Evolutionary conservation across 2,888 invertebrate genomes (phyloP), one percentile per base, ranked within the genome.

Genomic region (Lomographa bimaculata): DNA sequence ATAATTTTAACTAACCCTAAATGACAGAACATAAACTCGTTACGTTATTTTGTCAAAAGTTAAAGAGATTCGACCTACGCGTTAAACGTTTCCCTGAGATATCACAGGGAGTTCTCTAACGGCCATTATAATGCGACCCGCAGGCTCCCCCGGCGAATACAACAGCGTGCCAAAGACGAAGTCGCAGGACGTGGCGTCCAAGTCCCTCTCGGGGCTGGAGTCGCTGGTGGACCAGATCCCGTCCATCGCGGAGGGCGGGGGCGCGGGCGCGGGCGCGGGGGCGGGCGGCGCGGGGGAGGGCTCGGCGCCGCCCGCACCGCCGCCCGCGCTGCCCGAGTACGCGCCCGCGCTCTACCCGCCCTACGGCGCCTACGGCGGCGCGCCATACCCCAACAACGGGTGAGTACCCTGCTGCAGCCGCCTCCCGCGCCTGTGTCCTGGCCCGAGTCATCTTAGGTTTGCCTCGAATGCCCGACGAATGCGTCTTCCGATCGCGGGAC

Each of bases 211-310:
- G 7, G 97, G 96, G 8, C 90, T 97, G 26, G 96, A 97, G 79
- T 96, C 96, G 21, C 90, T 97, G 27, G 96, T 97, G 50, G 96
- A 97, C 86, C 97, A 97, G 90, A 97, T 97, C 79, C 97, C 96
- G 30, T 94, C 95, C 62, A 95, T 96, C 92, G 30, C 93, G 93
- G 56, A 92, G 91, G 40, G 91, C 90, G 38, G 46, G 18, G 25
- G 44, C 45, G 38, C 32, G 32, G 66, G n/a, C 12, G 57, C 14
- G 7, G 50, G 46, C n/a, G 52, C 37, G 26, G 51, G 42, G 8
- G 40, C 40, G 35, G 27, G 52, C 46, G 33, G 42, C 39, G 34
- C 46, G 46, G 46, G 37, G 45, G 21, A 47, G 47, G 34, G 59
- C 60, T 28, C 56, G 21, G 48, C 48, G 34, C 60, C 60, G 29